Base-by-base conservation (phyloP, 37 sponge, comb jelly and placozoan genomes). In the Crambe crambe region DNA sequence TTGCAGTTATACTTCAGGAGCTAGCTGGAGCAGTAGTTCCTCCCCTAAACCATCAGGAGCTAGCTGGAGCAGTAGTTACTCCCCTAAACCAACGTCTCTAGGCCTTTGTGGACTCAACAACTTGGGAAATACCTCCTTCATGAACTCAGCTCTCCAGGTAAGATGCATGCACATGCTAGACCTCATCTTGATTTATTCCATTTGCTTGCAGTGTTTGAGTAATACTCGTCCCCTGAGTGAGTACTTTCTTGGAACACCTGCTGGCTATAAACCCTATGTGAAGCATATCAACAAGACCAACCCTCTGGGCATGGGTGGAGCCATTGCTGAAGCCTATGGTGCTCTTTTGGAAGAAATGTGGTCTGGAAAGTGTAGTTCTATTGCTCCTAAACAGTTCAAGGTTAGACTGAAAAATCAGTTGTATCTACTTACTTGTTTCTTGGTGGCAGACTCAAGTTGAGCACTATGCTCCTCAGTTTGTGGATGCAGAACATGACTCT, bases 71-170 rank as follows among this genome's bases (percentile, higher is more conserved):
- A 30, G 34, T 43, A 32, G 56, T 30, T 73, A 73, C 73, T 81
- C 82, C 26, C 79, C 76, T 59, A 47, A 85, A 35, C 90, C 90
- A 10, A 54, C 74, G 30, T 17, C 32, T 42, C 87, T 79, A n/a
- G 91, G 91, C 1, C 78, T 91, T 12, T 91, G 91, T 83, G 97
- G 97, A 0, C 85, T 97, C 41, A 83, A 77, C 56, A 97, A 97
- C 74, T 73, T 93, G 42, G 97, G 94, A 34, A 97, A 97, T 71
- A 91, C 94, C 0, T 94, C 89, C 68, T 94, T 89, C 78, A 94
- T 91, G 94, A 97, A 97, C 88, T 89, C 90, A 67, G 87, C 90
- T 23, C 85, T 97, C 25, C 88, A 88, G 77, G 86, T 85, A 29
- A 70, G 66, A 3, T n/a, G 23, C n/a, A n/a, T n/a, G n/a, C n/a